Conservation (phyloP, 2,888 invertebrate species). For the Apodemia duryi region DNA sequence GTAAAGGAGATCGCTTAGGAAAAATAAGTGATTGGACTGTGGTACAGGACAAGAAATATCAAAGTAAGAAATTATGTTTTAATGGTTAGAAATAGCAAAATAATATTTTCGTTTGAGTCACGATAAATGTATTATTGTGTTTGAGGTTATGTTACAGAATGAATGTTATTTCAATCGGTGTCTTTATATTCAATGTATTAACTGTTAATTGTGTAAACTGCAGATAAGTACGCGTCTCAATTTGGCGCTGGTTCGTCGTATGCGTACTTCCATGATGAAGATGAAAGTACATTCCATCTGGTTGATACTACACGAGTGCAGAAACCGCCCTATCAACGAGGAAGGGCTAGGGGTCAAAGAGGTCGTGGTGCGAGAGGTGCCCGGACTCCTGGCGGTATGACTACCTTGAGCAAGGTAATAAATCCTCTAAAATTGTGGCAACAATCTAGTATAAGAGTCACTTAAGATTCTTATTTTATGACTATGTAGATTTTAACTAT, state of each 20-base stretch:
- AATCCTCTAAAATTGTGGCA: constrained; percentile 35
- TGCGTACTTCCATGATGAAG: constrained; percentile 99
- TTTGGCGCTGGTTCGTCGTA: constrained; percentile 98
- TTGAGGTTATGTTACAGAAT: constrained; percentile 30
- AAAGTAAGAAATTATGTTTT: constrained; percentile 81
- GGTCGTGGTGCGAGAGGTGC: constrained; percentile 85
- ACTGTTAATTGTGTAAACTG: constrained; percentile 17
- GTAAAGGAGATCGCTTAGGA: constrained; percentile 98
- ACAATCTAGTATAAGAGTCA: no score
- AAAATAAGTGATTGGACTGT: constrained; percentile 99
- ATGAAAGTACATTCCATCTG: constrained; percentile 98
- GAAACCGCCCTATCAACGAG: constrained; percentile 95
- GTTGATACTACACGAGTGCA: constrained; percentile 96
- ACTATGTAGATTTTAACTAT: no score
- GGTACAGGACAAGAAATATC: constrained; percentile 95
- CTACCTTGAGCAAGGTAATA: constrained; percentile 87
- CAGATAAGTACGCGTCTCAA: constrained; percentile 94
- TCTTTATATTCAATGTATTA: neutral
- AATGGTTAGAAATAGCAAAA: neutral
- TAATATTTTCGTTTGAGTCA: neutral
- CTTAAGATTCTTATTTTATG: no score
- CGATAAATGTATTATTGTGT: constrained; percentile 14
- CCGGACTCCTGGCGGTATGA: constrained; percentile 86
- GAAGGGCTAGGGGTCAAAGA: constrained; percentile 90
- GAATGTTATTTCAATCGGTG: neutral